Evolutionary conservation across 2,113 vertebrate species (phyloP), one percentile per base, ranked within the genome.

Genomic region (Macaca mulatta): DNA sequence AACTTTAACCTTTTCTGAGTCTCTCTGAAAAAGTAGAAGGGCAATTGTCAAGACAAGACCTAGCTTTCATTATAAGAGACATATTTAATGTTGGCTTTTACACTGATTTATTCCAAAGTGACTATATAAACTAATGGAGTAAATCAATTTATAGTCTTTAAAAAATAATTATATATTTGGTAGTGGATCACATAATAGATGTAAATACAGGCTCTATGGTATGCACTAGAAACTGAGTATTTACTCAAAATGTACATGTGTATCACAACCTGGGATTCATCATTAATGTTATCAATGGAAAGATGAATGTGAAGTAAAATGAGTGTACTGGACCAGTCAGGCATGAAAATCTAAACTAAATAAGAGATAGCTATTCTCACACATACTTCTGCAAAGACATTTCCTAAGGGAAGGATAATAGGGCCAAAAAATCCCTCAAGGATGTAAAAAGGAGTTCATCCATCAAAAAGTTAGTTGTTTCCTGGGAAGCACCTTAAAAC

Each of bases 121-220:
- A 94, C 82, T 77, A 23, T 13, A 79, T 30, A 94, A 86, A 25
- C 11, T 84, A 94, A 59, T 91, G 22, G 14, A 79, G 69, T 30
- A 77, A 43, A 89, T 67, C 8, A 81, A 90, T 75, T 88, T 92
- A 64, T 67, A 83, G 45, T 55, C 35, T 94, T 72, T 87, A 45
- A 97, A 95, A 97, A 95, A 67, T 90, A 91, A 77, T 64, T 94
- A 77, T 11, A 8, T 88, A 96, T 45, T 93, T 97, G 78, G 40
- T 23, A 93, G 45, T 89, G 2, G 30, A 80, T 67, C 67, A 52
- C 16, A 81, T 35, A 52, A 92, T 14, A 85, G 4, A 88, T 70
- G 30, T 50, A 93, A 88, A 75, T 59, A 92, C 52, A 90, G 35
- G 87, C 17, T 77, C 38, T 81, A 75, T 1, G 2, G 20, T 79